Percentiles rank a stretch among this genome's conserved stretches.
Evolutionary conservation across 2,797 vertebrate genomes (phyloP).

Genomic region (Iguana delicatissima): DNA sequence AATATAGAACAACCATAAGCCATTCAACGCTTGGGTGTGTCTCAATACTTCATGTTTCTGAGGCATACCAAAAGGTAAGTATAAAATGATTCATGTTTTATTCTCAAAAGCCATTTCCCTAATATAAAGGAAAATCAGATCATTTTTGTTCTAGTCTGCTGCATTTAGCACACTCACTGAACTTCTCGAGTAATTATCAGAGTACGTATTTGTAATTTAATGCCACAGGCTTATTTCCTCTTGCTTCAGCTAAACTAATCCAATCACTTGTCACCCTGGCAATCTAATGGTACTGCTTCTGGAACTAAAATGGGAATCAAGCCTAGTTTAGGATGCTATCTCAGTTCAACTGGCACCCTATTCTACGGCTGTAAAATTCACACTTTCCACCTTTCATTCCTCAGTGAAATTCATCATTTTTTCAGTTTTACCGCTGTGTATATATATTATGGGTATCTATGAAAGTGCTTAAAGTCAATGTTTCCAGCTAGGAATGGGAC

Average conservation of each 20-base stretch:
- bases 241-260: background rate
- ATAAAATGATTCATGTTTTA: background rate
- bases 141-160: background rate
- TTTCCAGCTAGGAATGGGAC: background rate
- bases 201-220: background rate
- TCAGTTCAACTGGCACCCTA: background rate
- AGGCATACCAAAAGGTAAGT: background rate
- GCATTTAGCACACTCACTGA: background rate
- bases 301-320: conserved; percentile 4
- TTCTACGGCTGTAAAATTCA: background rate
- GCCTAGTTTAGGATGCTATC: background rate
- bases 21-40: background rate
- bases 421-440: background rate
- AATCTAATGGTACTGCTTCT: background rate
- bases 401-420: background rate
- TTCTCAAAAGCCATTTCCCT: too few relatives aligned
- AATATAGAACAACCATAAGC: background rate
- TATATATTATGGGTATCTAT: background rate
- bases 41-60: background rate
- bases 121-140: background rate
- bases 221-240: background rate
- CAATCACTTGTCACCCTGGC: conserved; percentile 6
- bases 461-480: background rate
- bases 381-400: background rate
- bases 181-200: background rate